Evolutionary conservation across 2,888 invertebrate genomes (phyloP).

Genomic region (Vanessa cardui): DNA sequence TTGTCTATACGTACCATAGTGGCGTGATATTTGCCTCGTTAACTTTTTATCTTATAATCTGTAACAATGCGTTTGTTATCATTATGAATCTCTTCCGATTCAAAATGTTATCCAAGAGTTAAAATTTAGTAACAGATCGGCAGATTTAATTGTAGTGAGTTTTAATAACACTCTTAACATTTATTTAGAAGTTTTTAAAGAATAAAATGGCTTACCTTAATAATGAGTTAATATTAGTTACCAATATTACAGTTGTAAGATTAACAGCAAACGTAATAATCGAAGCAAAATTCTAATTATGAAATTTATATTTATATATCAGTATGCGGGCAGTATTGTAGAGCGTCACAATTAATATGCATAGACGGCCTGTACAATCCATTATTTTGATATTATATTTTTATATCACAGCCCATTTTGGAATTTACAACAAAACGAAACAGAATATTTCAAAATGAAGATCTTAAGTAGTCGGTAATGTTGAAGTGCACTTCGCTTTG

Average conservation of each 20-base stretch:
- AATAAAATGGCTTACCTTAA: background rate
- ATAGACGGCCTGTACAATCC: conserved; percentile 87
- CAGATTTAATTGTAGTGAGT: background rate
- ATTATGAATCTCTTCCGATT: background rate
- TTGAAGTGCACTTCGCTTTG: conserved; percentile 82
- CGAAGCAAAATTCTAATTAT: conserved; percentile 4
- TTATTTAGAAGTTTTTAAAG: background rate
- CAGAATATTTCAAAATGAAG: conserved; percentile 76
- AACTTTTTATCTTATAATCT: conserved; percentile 19
- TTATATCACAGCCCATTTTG: conserved; percentile 91
- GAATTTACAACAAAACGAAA: conserved; percentile 86
- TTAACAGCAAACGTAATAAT: background rate
- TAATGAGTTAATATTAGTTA: conserved; percentile 1
- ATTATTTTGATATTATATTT: conserved; percentile 84
- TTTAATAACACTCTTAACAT: background rate
- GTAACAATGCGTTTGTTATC: conserved; percentile 4
- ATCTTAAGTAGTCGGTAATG: conserved; percentile 70
- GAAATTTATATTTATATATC: conserved; percentile 3
- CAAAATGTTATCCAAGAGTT: background rate
- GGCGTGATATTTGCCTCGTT: conserved; percentile 11
- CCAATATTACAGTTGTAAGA: background rate
- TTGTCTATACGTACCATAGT: conserved; percentile 33
- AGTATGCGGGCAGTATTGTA: conserved; percentile 49
- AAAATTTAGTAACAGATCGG: background rate
- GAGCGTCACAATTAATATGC: conserved; percentile 65